phyloP scores from a whole-genome alignment of 2,888 invertebrate species.

The Spisula solida region DNA sequence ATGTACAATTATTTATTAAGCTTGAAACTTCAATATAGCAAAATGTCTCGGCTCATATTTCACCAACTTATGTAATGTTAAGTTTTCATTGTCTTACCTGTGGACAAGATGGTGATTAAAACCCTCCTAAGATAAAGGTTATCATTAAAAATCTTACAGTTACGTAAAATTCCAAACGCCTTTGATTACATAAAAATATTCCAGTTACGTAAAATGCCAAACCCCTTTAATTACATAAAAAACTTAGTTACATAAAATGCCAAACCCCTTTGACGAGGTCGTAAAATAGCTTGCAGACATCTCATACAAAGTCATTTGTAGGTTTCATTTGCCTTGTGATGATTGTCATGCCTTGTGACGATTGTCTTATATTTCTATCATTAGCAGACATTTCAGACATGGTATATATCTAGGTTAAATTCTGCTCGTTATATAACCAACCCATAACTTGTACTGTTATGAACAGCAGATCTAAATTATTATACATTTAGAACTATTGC shows the following conservation, averaged over 20 bases:
- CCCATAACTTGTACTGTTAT: too few relatives aligned
- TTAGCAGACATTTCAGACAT: too few relatives aligned
- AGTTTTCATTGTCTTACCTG: not conserved
- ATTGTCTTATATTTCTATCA: too few relatives aligned
- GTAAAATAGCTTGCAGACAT: not conserved
- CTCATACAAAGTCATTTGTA: not conserved
- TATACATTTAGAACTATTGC: not conserved
- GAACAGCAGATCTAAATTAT: not conserved
- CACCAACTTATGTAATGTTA: not conserved
- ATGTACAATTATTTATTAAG: slow-evolving; percentile 20
- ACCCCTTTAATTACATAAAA: not conserved
- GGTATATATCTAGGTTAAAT: too few relatives aligned
- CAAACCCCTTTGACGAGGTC: not conserved
- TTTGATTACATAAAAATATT: not conserved
- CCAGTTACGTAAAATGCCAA: not conserved
- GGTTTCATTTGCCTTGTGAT: too few relatives aligned
- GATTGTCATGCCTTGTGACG: too few relatives aligned
- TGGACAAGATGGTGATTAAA: not conserved
- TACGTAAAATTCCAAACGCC: not conserved
- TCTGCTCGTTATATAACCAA: too few relatives aligned
- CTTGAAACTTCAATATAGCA: not conserved
- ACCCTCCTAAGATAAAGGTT: not conserved
- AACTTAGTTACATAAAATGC: not conserved
- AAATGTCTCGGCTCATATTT: not conserved
- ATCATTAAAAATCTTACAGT: not conserved